A percentile compares a stretch with the other conserved stretches of the same genome.
These are phyloP conservation scores for Uria aalge DNA, from an alignment of 2,113 vertebrate genomes.

Conservation along the genomic window DNA sequence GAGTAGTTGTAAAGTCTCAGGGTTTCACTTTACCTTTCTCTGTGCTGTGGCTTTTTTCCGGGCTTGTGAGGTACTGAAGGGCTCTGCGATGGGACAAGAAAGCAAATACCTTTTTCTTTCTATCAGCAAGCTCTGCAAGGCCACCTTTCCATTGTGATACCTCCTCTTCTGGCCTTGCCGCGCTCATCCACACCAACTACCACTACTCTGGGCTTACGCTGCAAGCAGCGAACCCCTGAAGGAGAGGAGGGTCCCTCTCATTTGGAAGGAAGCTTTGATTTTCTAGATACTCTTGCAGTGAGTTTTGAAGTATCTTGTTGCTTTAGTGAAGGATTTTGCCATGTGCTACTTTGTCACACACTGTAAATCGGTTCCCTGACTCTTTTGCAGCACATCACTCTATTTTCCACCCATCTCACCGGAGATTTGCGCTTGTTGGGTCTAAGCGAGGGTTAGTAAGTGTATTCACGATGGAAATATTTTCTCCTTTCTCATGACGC, in stretches of 20 bases:
- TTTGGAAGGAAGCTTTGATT: not conserved
- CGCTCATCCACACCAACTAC: not conserved
- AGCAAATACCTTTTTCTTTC: not conserved
- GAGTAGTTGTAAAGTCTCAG: not conserved
- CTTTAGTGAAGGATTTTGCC: not conserved
- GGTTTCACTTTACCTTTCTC: not conserved
- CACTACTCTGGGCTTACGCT: accelerated
- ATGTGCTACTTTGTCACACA: accelerated
- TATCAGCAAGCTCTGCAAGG: not conserved
- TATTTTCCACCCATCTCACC: not conserved
- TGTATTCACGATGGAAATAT: accelerated
- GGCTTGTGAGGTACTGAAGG: not conserved
- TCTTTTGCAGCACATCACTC: accelerated
- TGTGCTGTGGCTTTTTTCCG: not conserved
- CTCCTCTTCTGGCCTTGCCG: not conserved
- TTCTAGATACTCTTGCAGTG: not conserved
- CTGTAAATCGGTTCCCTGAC: not conserved
- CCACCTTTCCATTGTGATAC: not conserved
- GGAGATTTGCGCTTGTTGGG: accelerated
- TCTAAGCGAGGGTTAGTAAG: accelerated
- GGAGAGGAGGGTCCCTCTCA: not conserved
- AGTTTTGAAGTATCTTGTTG: not conserved
- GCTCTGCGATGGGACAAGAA: not conserved
- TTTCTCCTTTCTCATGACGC: accelerated
- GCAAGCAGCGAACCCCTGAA: not conserved